Base-by-base conservation (phyloP, 2,888 invertebrate species). In the Apomyelois bistriatella region DNA sequence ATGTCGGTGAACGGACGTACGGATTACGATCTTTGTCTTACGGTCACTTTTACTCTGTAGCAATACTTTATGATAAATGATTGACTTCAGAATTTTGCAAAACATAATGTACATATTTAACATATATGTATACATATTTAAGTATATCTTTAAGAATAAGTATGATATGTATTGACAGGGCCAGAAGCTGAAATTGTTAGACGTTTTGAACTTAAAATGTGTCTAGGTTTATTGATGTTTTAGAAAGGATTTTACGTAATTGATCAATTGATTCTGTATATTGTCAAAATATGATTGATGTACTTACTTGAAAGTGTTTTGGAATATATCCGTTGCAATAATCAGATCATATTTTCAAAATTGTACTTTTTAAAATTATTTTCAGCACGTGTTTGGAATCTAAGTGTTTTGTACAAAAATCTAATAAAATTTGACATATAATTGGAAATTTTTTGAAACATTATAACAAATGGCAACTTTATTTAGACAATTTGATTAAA, bases 31-130 rank as follows among this genome's bases (percentile, higher is more conserved):
- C 46, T 32, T 46, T 46, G 46, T 46, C 46, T 46, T 32, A 46
- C 32, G 32, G 46, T 46, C 46, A 46, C 46, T 46, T 46, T 46
- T 46, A 46, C 46, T 46, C 32, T 9, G 46, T 32, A 16, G 46
- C 32, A 32, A 28, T 7, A 8, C n/a, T 0, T 13, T n/a, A n/a
- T 43, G 43, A 43, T 43, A 10, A 10, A 46, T 46, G 46, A 46
- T 46, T 16, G 46, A 32, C 35, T 16, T 10, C 30, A 13, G 13
- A 43, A 13, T 28, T 17, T 41, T 4, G 41, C 17, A 41, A 17
- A 10, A 10, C 7, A 32, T 9, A 1, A 10, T 28, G 7, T 28
- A 32, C 2, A 32, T 9, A 4, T 10, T 32, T 32, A 32, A 32
- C 7, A 32, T 32, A 2, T 22, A 22, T 32, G 7, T 8, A 4